Evolutionary conservation across 2,888 invertebrate genomes (phyloP), one percentile per base, ranked within the genome.

Genomic region (Sepioteuthis lessoniana): DNA sequence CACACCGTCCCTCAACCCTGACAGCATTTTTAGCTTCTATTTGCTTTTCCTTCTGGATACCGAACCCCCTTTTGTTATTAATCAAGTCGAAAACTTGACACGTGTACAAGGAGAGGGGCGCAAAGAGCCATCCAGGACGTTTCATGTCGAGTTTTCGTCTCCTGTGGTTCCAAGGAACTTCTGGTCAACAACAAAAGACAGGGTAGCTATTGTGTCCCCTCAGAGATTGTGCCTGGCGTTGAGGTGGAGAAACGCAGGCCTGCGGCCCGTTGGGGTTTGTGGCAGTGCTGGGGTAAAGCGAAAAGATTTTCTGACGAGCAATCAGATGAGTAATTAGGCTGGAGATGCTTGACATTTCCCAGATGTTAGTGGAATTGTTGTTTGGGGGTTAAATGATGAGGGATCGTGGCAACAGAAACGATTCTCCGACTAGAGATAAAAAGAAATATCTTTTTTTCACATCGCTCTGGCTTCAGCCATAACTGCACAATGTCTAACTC

Each of bases 171-270:
- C 76, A 19, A 76, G n/a, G 16, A n/a, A 76, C 76, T n/a, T 76
- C n/a, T n/a, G 76, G 76, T n/a, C 76, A 76, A 76, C 76, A 76
- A 76, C 76, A 76, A 76, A 76, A n/a, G 76, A 19, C 76, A 76
- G 76, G 13, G n/a, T n/a, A 35, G 76, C n/a, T 76, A n/a, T 76
- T n/a, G 76, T 76, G 76, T 76, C 76, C 76, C 76, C 76, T 76
- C 76, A 10, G 76, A 76, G 76, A 76, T n/a, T n/a, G 76, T 35
- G 76, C n/a, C 76, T 76, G 76, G n/a, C n/a, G n/a, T 35, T 35
- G n/a, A 76, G 76, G 76, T 35, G 76, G 76, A n/a, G 35, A 35
- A n/a, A 35, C n/a, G n/a, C n/a, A 76, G 35, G 76, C 10, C 13
- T 13, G n/a, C n/a, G 76, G 76, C 76, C n/a, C 76, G 13, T n/a